Evolutionary conservation across 2,888 invertebrate species (phyloP), one percentile per base, ranked within the genome.

Genomic region (Polymixis flavicincta): DNA sequence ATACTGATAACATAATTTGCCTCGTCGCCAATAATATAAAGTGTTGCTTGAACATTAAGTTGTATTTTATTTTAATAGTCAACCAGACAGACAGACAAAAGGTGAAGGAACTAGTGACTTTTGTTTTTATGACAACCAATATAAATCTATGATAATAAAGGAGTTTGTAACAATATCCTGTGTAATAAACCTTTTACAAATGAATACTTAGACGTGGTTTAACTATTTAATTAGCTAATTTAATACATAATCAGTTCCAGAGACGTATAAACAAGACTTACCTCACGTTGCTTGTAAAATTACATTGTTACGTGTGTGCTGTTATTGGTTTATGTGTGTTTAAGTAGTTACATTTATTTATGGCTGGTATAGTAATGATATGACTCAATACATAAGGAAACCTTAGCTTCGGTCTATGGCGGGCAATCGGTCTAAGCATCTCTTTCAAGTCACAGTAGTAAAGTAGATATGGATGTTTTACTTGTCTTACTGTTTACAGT

Each of bases 351-450:
- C 1, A 17, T 60, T 13, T 55, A 48, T 61, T 54, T 48, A 22
- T 55, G 6, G 50, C 28, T 57, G 1, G 28, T 55, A n/a, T 42
- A 55, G n/a, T 50, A 25, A 59, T 9, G 25, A 7, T 19, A 77
- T 71, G 57, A 79, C 2, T 64, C 37, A 61, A 37, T 25, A 13
- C 11, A 57, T 64, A 67, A 74, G 63, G 63, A 78, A 74, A 74
- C 68, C 19, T 14, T 19, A 48, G 28, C 25, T 25, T 17, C 6
- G 48, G 48, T 60, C 9, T 61, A 11, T 28, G 48, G 28, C 32
- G 25, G 71, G 32, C 22, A 42, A 48, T 42, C 32, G 17, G 11
- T 63, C 22, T 17, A 50, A 37, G 17, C 22, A 48, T 17, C 32
- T n/a, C n/a, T n/a, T n/a, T n/a, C n/a, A n/a, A n/a, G n/a, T n/a